Evolutionary conservation across 1,140 invertebrate genomes (phyloP).

Genomic region (Drosophila pruinosa): DNA sequence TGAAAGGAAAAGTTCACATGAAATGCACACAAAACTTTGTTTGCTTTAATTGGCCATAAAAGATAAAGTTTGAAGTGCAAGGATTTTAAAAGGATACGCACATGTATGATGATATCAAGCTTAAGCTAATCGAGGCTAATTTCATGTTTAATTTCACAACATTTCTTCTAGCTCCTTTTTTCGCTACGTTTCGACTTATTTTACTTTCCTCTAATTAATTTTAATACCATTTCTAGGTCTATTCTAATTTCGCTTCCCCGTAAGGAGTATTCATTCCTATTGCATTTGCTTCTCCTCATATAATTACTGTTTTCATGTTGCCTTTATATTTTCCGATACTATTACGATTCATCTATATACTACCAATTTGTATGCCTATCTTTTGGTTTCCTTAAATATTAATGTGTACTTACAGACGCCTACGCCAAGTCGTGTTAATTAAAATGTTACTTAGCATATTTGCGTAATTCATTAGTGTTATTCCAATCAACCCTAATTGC

Average conservation of each 20-base stretch:
- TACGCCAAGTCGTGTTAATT: not conserved
- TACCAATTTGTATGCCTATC: not conserved
- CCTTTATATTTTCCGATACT: not conserved
- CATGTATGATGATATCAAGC: not conserved
- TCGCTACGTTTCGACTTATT: too few species aligned
- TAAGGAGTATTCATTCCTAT: too few species aligned
- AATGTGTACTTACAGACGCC: not conserved
- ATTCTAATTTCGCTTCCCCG: too few species aligned
- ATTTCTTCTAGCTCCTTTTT: not conserved
- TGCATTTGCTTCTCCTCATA: too few species aligned
- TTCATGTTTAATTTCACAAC: not conserved
- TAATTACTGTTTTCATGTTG: not conserved
- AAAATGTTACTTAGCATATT: not conserved
- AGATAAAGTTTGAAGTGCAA: conserved; percentile 1
- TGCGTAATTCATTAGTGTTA: not conserved
- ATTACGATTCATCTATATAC: not conserved
- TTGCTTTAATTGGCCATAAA: conserved; percentile 28
- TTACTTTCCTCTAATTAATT: not conserved
- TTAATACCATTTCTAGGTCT: not conserved
- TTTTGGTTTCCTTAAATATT: not conserved
- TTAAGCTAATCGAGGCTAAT: not conserved
- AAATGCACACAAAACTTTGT: conserved; percentile 8
- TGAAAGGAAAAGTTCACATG: conserved; percentile 1
- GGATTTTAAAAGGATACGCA: not conserved
- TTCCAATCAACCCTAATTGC: conserved; percentile 20